phyloP scores from a whole-genome alignment of 1,140 invertebrate species.

The Heliconius eleuchia region DNA sequence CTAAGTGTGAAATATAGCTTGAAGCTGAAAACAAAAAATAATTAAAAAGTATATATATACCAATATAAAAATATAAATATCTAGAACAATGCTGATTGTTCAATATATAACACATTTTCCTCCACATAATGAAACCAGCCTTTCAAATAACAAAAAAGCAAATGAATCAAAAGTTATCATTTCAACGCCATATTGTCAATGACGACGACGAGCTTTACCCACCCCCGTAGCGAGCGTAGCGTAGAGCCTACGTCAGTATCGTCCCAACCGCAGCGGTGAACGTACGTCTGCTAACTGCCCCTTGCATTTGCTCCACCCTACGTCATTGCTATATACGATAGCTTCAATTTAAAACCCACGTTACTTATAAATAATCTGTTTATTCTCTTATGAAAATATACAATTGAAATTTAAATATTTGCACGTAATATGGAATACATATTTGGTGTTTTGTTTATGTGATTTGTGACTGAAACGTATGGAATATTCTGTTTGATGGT shows the following conservation, averaged over 20 bases:
- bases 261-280: conserved; percentile 46
- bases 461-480: conserved; percentile 49
- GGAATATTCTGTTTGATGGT: conserved; percentile 53
- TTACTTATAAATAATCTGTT: not conserved
- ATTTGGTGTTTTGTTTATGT: conserved; percentile 36
- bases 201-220: conserved; percentile 56
- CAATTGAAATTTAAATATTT: not conserved
- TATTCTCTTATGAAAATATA: not conserved
- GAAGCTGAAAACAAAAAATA: too few relatives aligned
- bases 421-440: conserved; percentile 31
- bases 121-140: not conserved
- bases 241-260: conserved; percentile 58
- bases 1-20: too few relatives aligned
- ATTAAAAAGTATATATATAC: too few relatives aligned
- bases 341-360: not conserved
- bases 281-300: conserved; percentile 47
- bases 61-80: too few relatives aligned
- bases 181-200: conserved; percentile 40
- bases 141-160: not conserved
- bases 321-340: not conserved
- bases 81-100: too few relatives aligned
- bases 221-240: conserved; percentile 68
- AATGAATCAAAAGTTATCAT: conserved; percentile 12
- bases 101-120: not conserved
- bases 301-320: not conserved